Conservation (phyloP, 2,797 vertebrate genomes). For the Poeciliopsis presidionis region DNA sequence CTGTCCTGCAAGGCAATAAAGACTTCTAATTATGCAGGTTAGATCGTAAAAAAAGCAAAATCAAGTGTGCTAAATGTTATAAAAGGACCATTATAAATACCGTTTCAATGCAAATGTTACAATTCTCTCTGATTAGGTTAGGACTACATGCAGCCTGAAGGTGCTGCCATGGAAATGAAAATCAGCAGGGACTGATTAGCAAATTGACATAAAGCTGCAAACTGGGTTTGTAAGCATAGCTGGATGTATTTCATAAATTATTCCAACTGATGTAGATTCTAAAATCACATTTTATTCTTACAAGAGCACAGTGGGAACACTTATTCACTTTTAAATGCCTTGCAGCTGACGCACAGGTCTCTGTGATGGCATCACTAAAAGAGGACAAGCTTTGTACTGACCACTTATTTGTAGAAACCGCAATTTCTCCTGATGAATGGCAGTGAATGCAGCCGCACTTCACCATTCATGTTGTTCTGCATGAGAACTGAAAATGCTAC, state of each 20-base stretch:
- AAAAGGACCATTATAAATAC: conserved; percentile 12
- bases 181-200: conserved; percentile 15
- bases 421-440: neutral
- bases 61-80: conserved; percentile 8
- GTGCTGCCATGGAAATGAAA: conserved; percentile 18
- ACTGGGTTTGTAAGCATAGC: conserved; percentile 3
- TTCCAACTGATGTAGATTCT: neutral
- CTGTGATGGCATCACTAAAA: conserved; percentile 1
- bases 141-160: neutral
- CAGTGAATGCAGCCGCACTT: conserved; percentile 22
- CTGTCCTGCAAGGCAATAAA: conserved; percentile 20
- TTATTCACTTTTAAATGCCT: conserved; percentile 2
- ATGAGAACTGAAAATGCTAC: conserved; percentile 50
- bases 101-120: conserved; percentile 10
- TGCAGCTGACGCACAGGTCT: neutral
- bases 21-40: neutral
- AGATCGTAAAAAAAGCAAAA: conserved; percentile 7
- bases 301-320: neutral
- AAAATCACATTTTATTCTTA: conserved; percentile 7
- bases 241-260: conserved; percentile 27
- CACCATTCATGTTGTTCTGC: conserved; percentile 8
- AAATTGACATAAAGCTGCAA: conserved; percentile 32
- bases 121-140: conserved; percentile 27
- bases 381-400: neutral
- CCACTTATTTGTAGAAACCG: neutral